Evolutionary conservation across 1,140 invertebrate genomes (phyloP), one percentile per base, ranked within the genome.

Genomic region (Brevipalpus yothersi): DNA sequence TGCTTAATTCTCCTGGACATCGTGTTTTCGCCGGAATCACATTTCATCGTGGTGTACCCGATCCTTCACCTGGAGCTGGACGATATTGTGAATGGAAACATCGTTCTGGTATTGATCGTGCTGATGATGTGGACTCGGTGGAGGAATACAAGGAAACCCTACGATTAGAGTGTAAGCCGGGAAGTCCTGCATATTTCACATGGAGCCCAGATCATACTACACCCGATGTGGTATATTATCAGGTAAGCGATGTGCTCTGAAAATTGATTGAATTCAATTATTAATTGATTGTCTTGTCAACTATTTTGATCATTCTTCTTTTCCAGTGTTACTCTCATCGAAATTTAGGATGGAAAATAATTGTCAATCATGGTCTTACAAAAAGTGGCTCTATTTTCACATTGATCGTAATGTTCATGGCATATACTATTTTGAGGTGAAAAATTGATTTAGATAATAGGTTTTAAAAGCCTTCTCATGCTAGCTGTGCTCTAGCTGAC

Each of bases 291-390:
- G 10, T 41, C 23, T 19, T 56, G 17, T 56, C 15, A 19, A 17
- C 55, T 43, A 15, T 40, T 9, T 23, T 56, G 17, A 13, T 53
- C 61, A 91, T 88, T 0, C 82, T 90, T 68, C 84, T 82, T 31
- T 92, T 90, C 72, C 86, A 90, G 76, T 62, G 88, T 69, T 93
- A 82, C 73, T 84, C 84, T 10, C 86, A 92, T 71, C 82, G 87
- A 45, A 82, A 90, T 67, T 77, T 94, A 58, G 91, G 91, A 43
- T 93, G 88, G 86, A 92, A 89, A 72, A 94, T 95, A 63, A 40
- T 63, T n/a, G 63, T 63, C 15, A 43, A 31, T 31, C 31, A 31
- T 31, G 31, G 31, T 3, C 2, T 31, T 5, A 3, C 31, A 5
- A 31, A 5, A 31, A 31, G 2, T 31, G 31, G 31, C 5, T 31